These are phyloP conservation scores for Ectobius pallidus DNA, from an alignment of 2,888 invertebrate genomes.

Conservation along the genomic window DNA sequence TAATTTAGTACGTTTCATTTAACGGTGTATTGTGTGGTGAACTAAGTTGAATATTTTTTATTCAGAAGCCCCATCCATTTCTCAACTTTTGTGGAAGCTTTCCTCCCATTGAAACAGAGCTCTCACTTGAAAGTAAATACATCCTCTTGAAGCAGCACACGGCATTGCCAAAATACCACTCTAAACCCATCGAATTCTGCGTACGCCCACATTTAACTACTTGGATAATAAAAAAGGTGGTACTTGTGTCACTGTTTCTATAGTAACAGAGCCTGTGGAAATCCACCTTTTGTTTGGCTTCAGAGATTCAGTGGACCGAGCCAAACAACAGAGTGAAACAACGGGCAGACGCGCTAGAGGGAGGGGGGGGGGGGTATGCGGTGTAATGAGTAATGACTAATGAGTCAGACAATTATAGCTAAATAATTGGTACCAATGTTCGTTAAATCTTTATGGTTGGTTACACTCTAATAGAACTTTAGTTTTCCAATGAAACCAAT, in stretches of 20 bases:
- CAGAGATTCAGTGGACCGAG: slow-evolving; percentile 18
- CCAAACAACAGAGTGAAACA: slow-evolving; percentile 14
- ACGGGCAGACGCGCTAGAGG: neutral
- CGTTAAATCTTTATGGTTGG: slow-evolving; percentile 32
- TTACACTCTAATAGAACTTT: slow-evolving; percentile 30
- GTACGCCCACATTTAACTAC: too few species aligned
- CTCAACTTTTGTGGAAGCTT: too few species aligned
- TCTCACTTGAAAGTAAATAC: too few species aligned
- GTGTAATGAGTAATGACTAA: slow-evolving; percentile 28
- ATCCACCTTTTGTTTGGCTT: slow-evolving; percentile 21
- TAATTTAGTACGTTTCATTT: too few species aligned
- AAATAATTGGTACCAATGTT: slow-evolving; percentile 32
- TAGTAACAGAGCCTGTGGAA: neutral
- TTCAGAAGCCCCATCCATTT: too few species aligned
- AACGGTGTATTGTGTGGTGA: too few species aligned
- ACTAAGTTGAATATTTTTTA: too few species aligned
- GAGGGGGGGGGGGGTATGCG: neutral
- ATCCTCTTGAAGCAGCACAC: too few species aligned
- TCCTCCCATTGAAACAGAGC: too few species aligned
- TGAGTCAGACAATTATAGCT: slow-evolving; percentile 31
- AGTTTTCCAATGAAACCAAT: slow-evolving; percentile 32
- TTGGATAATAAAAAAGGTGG: too few species aligned
- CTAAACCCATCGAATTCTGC: too few species aligned
- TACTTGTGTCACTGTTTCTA: neutral
- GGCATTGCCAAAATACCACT: too few species aligned